Base-by-base conservation (phyloP, 2,888 invertebrate species). In the Lutraria lutraria region DNA sequence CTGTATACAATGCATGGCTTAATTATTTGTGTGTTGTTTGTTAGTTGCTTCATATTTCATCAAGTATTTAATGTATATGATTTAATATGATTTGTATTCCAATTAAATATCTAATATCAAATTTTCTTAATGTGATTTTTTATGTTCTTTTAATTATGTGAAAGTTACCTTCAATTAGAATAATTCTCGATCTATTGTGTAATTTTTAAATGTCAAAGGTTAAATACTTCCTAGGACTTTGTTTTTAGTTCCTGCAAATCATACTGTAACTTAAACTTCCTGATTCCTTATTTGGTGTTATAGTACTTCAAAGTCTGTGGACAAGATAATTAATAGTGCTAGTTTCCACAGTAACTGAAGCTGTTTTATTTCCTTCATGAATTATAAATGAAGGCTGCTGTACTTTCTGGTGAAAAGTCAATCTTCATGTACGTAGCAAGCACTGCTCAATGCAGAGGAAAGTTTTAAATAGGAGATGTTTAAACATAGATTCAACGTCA, bases 301-400 rank as follows among this genome's bases (percentile, higher is more conserved):
- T 56, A 56, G 56, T 56, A 16, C 56, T 63, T 16, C 3, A n/a
- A 63, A 72, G 72, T 31, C 72, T 31, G 72, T 72, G 72, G 15
- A 72, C 63, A 10, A 16, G 31, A 16, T 76, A 76, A 76, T 76
- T 31, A 76, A 76, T 34, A 76, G 19, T 34, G 76, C 16, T 34
- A 31, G 76, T 76, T 76, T 34, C 76, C 76, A 34, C 31, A 34
- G 76, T 76, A 34, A 76, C 29, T 34, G 34, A 76, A 31, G 15
- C 34, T 76, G 16, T 76, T 76, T 31, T 19, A 13, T 76, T 31
- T 19, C 6, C 16, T 6, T 25, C 31, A 76, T 76, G 76, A 76
- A 76, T 76, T 34, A 76, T 31, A 34, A 31, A 76, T 76, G 76
- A 76, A 76, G 31, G 29, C 29, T 34, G 76, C 31, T 76, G 76